phyloP scores from a whole-genome alignment of 30 jellyfish, hydroid and myxozoan genomes.

The Pelagia noctiluca region DNA sequence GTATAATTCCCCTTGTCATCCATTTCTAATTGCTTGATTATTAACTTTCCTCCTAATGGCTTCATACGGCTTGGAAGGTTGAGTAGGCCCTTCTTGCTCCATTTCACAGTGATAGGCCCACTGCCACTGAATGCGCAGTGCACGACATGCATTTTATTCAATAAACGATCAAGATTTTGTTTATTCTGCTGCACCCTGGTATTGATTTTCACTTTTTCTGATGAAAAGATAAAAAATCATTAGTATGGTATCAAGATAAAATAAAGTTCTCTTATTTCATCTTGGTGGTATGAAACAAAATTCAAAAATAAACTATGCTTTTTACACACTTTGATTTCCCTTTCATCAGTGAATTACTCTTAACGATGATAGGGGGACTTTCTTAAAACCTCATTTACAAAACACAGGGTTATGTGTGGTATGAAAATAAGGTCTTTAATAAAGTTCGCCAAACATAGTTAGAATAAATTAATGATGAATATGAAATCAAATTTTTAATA shows the following conservation, averaged over 20 bases:
- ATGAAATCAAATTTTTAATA: too few species aligned
- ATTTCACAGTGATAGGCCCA: constrained; percentile 61
- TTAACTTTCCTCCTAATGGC: constrained; percentile 46
- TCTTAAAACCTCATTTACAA: too few species aligned
- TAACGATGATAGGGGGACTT: too few species aligned
- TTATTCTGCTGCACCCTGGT: neutral
- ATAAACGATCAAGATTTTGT: constrained; percentile 54
- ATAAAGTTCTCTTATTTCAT: too few species aligned
- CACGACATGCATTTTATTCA: constrained; percentile 53
- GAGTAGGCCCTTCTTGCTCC: constrained; percentile 76
- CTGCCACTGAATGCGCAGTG: constrained; percentile 72
- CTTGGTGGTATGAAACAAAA: too few species aligned
- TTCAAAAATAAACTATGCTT: too few species aligned
- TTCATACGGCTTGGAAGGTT: constrained; percentile 78
- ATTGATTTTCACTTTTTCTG: constrained; percentile 69
- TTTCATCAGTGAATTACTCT: too few species aligned
- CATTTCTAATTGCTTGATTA: constrained; percentile 51
- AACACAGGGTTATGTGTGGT: too few species aligned
- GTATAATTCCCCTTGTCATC: constrained; percentile 78
- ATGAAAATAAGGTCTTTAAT: too few species aligned
- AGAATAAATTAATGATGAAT: too few species aligned
- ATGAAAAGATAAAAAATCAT: neutral
- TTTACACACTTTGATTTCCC: too few species aligned
- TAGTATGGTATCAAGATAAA: neutral
- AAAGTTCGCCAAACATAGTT: too few species aligned